Base-by-base conservation (phyloP, 2,797 vertebrate species). In the Danio jaintianensis region DNA sequence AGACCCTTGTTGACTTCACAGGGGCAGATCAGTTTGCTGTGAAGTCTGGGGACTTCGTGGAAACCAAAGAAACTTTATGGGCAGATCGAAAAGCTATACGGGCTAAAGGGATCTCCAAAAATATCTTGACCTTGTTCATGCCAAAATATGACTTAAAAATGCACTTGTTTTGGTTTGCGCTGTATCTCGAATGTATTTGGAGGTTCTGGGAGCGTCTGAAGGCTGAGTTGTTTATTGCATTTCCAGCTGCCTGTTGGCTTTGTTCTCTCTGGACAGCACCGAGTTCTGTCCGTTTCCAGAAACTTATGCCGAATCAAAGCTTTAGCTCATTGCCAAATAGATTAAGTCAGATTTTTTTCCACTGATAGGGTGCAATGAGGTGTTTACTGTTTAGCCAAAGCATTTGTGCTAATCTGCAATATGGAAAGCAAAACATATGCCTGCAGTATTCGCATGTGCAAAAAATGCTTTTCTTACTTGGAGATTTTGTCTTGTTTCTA, bases 1-100 rank as follows among this genome's bases (percentile, higher is more conserved):
- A 53, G 66, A 45, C 47, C 8, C 68, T 78, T 88, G 85, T 87
- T 85, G 83, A 85, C 67, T 80, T 66, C 75, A 38, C 73, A 20
- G 16, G 9, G 78, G 59, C 29, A 66, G 82, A 83, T 88, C 83
- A 79, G 63, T 78, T 86, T 79, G 78, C 82, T 22, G 48, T 12
- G 12, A 68, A 56, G 83, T 83, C 70, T 50, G 38, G 76, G 52
- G 85, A 68, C 87, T 90, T 93, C 89, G 85, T 86, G 86, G 89
- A 93, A 92, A 88, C 80, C 82, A 78, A 71, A 83, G 87, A 84
- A 86, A 90, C 89, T 83, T 86, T 87, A 89, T 75, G 59, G 66
- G 53, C 50, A 66, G 79, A 80, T 63, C 70, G 64, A 77, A 78
- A 80, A 59, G 68, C 62, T 84, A 67, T 84, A 80, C 70, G 78